Conservation (phyloP, 2,888 invertebrate species). For the Protonemura montana region DNA sequence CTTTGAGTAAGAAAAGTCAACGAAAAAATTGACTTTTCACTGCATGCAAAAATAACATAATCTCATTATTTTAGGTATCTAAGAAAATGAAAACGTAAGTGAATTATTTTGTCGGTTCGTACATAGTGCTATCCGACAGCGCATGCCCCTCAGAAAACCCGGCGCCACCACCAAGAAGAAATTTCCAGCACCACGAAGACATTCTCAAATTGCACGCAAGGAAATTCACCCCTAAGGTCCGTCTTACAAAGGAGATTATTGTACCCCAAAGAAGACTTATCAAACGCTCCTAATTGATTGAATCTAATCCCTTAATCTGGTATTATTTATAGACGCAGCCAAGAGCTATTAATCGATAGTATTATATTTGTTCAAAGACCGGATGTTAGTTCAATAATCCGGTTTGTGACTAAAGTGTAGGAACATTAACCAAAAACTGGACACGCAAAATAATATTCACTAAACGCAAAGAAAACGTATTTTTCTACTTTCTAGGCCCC, state of each 20-base stretch:
- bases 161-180: not conserved
- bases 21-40: too few species aligned
- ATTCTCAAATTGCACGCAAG: not conserved
- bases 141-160: not conserved
- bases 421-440: not conserved
- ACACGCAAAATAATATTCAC: not conserved
- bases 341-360: slow-evolving; percentile 17
- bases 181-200: not conserved
- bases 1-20: too few species aligned
- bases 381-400: slow-evolving; percentile 17
- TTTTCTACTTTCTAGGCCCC: too few species aligned
- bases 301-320: slow-evolving; percentile 24
- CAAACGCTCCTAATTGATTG: slow-evolving; percentile 29
- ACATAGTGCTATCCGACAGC: not conserved
- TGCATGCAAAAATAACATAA: too few species aligned
- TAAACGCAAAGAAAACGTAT: too few species aligned
- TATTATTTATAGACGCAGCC: slow-evolving; percentile 20
- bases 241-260: slow-evolving; percentile 7
- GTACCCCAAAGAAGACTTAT: not conserved
- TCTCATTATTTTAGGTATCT: too few species aligned
- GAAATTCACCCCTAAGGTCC: not conserved
- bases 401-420: not conserved
- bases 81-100: too few species aligned
- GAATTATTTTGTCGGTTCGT: too few species aligned
- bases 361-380: slow-evolving; percentile 34